phyloP scores from a whole-genome alignment of 2,888 invertebrate species.

The Dione vanillae region DNA sequence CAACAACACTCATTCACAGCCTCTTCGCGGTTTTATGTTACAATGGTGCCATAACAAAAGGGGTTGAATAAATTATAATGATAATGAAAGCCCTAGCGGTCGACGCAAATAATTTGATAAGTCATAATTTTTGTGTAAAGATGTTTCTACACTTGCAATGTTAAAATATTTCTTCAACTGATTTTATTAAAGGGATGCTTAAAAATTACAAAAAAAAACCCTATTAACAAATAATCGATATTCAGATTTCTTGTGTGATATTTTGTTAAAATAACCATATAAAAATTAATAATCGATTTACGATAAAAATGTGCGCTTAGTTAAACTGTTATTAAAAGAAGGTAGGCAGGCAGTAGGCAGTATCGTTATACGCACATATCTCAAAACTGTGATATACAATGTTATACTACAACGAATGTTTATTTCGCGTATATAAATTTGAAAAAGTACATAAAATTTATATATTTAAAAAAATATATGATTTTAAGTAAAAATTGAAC shows the following conservation, averaged over 20 bases:
- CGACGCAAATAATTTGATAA: conserved; percentile 39
- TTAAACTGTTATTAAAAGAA: no score
- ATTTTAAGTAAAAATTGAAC: background rate
- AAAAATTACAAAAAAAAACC: no score
- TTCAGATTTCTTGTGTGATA: no score
- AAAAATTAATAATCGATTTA: no score
- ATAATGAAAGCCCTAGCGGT: conserved; percentile 40
- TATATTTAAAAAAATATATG: background rate
- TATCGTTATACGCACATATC: no score
- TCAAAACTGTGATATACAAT: no score
- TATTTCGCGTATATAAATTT: background rate
- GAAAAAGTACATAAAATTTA: background rate
- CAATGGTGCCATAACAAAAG: conserved; percentile 39
- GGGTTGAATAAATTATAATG: conserved; percentile 45
- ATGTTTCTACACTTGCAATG: background rate
- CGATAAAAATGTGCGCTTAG: no score
- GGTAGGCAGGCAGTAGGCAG: no score
- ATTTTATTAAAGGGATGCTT: background rate
- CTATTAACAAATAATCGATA: no score
- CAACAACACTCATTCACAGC: conserved; percentile 31
- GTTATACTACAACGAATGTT: background rate
- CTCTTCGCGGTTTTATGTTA: conserved; percentile 40
- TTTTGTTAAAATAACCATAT: no score
- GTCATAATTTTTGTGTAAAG: conserved; percentile 33
- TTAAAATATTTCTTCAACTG: background rate